Percentiles rank a stretch among this genome's conserved stretches.
Evolutionary conservation across 2,888 invertebrate species (phyloP).

Genomic region (Cheilosia grossa): DNA sequence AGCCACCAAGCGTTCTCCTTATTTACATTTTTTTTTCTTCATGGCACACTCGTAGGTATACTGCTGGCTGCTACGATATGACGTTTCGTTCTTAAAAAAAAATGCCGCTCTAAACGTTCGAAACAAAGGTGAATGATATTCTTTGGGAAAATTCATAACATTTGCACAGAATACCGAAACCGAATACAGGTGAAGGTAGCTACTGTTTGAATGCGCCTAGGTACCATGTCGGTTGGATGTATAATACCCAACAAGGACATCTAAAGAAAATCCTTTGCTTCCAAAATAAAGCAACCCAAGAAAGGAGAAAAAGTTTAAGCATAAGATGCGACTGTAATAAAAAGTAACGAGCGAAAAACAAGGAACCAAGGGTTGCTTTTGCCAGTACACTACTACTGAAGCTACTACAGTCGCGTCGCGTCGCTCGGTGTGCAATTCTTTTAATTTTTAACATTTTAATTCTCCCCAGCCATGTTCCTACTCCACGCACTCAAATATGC

Average conservation of each 20-base stretch:
- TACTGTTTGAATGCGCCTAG: slow-evolving; percentile 36
- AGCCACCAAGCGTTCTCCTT: slow-evolving; percentile 65
- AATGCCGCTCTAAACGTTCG: slow-evolving; percentile 50
- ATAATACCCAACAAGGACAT: slow-evolving; percentile 57
- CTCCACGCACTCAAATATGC: slow-evolving; percentile 70
- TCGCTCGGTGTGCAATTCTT: slow-evolving; percentile 61
- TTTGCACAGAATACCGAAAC: slow-evolving; percentile 28
- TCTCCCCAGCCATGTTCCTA: slow-evolving; percentile 41
- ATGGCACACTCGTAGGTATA: slow-evolving; percentile 30
- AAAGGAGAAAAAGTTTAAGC: slow-evolving; percentile 22
- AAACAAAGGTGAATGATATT: slow-evolving; percentile 69
- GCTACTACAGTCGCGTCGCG: background rate
- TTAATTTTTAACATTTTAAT: slow-evolving; percentile 73
- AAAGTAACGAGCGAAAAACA: slow-evolving; percentile 67
- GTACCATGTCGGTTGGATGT: slow-evolving; percentile 31
- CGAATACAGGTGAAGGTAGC: too few relatives aligned
- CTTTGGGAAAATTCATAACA: slow-evolving; percentile 61
- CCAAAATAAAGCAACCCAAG: slow-evolving; percentile 42
- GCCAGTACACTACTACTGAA: background rate
- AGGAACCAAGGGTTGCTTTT: slow-evolving; percentile 37
- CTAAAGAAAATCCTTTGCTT: slow-evolving; percentile 46
- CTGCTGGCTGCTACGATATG: slow-evolving; percentile 48
- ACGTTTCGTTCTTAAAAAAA: slow-evolving; percentile 1
- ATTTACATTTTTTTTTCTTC: slow-evolving; percentile 50
- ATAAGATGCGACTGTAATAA: slow-evolving; percentile 68